These are phyloP conservation scores for Nematostella vectensis DNA, from an alignment of 92 coral and sea anemone species.

Conservation along the genomic window DNA sequence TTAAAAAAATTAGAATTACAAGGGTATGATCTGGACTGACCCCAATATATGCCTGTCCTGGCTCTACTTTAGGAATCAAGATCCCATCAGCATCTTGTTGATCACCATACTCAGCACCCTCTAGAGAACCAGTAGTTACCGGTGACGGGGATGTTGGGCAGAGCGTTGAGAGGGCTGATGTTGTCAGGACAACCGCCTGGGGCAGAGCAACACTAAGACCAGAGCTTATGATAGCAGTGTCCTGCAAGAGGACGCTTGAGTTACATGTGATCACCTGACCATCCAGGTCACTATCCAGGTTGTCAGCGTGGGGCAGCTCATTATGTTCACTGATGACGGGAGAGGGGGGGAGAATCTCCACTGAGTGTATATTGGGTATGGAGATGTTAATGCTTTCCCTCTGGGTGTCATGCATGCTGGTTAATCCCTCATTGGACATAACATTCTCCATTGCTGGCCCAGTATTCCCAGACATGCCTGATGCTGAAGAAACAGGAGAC, in stretches of 20 bases:
- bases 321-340: slow-evolving; percentile 47
- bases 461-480: too few species aligned
- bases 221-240: slow-evolving; percentile 52
- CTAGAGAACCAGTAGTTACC: slow-evolving; percentile 26
- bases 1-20: too few species aligned
- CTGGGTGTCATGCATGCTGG: background rate
- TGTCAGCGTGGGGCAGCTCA: slow-evolving; percentile 51
- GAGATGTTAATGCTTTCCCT: slow-evolving; percentile 7
- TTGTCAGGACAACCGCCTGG: slow-evolving; percentile 66
- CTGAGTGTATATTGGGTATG: slow-evolving; percentile 15
- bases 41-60: slow-evolving; percentile 61
- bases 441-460: too few species aligned
- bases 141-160: slow-evolving; percentile 22
- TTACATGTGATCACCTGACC: slow-evolving; percentile 13
- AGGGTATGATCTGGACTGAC: too few species aligned
- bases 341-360: slow-evolving; percentile 28
- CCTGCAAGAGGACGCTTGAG: slow-evolving; percentile 50
- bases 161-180: slow-evolving; percentile 57
- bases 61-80: slow-evolving; percentile 55
- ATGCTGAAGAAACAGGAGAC: too few species aligned
- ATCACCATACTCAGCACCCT: slow-evolving; percentile 30
- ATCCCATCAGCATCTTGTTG: slow-evolving; percentile 44
- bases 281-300: slow-evolving; percentile 42
- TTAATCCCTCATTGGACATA: too few species aligned
- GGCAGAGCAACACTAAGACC: slow-evolving; percentile 48